Evolutionary conservation across 2,888 invertebrate genomes (phyloP).

Genomic region (Clepsis dumicolana): DNA sequence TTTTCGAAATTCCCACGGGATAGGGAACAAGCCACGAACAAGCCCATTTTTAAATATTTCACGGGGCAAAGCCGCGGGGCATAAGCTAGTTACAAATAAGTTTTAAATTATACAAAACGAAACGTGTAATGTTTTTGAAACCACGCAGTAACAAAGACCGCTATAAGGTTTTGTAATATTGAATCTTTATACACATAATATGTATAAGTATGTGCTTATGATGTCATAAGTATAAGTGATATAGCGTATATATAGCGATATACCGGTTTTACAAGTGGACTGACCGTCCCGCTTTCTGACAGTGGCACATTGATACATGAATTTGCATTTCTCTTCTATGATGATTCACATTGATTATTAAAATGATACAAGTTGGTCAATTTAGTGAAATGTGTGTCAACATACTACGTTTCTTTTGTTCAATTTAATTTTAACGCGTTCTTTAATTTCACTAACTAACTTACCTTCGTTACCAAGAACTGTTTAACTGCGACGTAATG

Average conservation of each 20-base stretch:
- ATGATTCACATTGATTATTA: not conserved
- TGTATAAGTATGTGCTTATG: not conserved
- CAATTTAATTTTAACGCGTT: not conserved
- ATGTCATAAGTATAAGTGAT: not conserved
- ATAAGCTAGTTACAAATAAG: too few species aligned
- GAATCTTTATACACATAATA: not conserved
- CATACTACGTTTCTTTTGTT: not conserved
- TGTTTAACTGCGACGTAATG: too few species aligned
- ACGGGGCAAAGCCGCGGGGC: too few species aligned
- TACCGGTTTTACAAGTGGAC: constrained; percentile 1
- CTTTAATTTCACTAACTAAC: not conserved
- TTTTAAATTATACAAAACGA: not conserved
- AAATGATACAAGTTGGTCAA: not conserved
- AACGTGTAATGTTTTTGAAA: not conserved
- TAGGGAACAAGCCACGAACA: too few species aligned
- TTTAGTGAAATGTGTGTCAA: not conserved
- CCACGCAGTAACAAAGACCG: not conserved
- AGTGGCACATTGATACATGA: not conserved
- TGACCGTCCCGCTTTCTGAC: not conserved
- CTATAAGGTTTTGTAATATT: not conserved
- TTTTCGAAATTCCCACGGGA: too few species aligned
- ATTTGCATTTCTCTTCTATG: constrained; percentile 4
- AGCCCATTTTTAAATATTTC: too few species aligned
- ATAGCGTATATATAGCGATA: too few species aligned
- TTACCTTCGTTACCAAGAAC: too few species aligned